phyloP scores from a whole-genome alignment of 1,140 invertebrate species.

The Drosophila littoralis region DNA sequence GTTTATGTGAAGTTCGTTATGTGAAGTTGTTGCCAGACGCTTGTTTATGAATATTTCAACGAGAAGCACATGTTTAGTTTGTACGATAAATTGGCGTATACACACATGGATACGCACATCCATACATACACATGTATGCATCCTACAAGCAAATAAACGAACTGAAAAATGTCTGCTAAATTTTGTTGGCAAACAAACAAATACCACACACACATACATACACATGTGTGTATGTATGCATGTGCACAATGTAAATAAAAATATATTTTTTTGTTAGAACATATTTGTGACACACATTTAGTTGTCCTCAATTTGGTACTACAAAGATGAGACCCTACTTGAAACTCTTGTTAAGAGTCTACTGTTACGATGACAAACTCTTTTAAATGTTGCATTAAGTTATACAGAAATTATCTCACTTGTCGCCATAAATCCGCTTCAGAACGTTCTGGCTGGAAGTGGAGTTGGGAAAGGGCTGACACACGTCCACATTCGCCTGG shows the following conservation, averaged over 20 bases:
- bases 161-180: conserved; percentile 47
- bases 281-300: conserved; percentile 25
- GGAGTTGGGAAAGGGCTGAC: conserved; percentile 27
- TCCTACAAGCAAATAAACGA: conserved; percentile 6
- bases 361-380: background rate
- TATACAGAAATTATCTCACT: background rate
- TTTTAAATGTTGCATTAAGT: too few relatives aligned
- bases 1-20: conserved; percentile 14
- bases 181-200: conserved; percentile 62
- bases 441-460: conserved; percentile 2
- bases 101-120: background rate
- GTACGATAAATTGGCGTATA: background rate
- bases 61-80: conserved; percentile 22
- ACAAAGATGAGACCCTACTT: background rate
- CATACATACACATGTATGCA: background rate
- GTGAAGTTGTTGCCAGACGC: background rate
- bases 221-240: background rate
- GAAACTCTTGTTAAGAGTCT: background rate
- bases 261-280: conserved; percentile 10
- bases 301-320: background rate
- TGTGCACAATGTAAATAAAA: background rate
- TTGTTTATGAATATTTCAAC: conserved; percentile 9
- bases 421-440: background rate
- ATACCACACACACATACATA: conserved; percentile 15
- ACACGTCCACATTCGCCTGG: conserved; percentile 40